Evolutionary conservation across 1,140 invertebrate genomes (phyloP).

Genomic region (Lepeophtheirus salmonis): DNA sequence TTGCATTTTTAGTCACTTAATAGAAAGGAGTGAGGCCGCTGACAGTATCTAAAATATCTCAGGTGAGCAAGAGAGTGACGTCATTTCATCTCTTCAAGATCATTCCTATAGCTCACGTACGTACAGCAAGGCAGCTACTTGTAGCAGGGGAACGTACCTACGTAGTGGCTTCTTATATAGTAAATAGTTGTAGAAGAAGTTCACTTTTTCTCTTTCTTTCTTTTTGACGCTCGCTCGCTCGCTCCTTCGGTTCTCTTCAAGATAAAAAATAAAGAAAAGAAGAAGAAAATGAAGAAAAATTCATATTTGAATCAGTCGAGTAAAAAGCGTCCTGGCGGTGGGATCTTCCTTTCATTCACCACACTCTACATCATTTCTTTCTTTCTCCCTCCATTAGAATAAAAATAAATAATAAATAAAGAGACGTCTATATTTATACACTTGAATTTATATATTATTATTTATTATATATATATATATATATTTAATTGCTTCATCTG

Average conservation of each 20-base stretch:
- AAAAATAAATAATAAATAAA: too few relatives aligned
- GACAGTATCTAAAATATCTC: too few relatives aligned
- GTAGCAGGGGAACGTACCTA: background rate
- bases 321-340: too few relatives aligned
- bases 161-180: background rate
- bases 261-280: background rate
- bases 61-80: background rate
- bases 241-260: too few relatives aligned
- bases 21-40: background rate
- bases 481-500: background rate
- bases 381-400: too few relatives aligned
- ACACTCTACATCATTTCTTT: too few relatives aligned
- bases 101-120: background rate
- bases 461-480: background rate
- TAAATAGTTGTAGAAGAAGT: too few relatives aligned
- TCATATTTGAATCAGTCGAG: background rate
- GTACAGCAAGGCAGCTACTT: background rate
- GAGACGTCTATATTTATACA: background rate
- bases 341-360: too few relatives aligned
- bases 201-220: too few relatives aligned
- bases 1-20: too few relatives aligned
- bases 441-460: background rate
- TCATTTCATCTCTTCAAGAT: background rate
- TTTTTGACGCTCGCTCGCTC: background rate
- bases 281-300: background rate